Evolutionary conservation across 2,113 vertebrate species (phyloP).

Genomic region (Maccullochella peelii): DNA sequence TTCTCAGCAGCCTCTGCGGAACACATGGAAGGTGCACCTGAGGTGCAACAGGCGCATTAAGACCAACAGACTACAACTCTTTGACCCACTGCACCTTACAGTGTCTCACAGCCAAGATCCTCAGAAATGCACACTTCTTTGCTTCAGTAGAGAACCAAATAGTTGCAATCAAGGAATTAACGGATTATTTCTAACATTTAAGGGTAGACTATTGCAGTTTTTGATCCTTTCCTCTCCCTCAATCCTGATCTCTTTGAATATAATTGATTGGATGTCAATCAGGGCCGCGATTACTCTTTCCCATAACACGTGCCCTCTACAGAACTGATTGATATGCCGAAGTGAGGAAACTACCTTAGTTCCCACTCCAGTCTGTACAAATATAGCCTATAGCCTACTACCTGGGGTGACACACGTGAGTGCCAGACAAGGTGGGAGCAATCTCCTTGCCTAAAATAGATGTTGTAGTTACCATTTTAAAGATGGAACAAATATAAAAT

Average conservation of each 20-base stretch:
- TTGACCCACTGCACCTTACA: background rate
- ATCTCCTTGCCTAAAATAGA: background rate
- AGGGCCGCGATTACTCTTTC: background rate
- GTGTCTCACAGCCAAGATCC: background rate
- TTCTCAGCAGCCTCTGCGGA: slow-evolving; percentile 19
- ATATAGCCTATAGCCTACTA: slow-evolving; percentile 1
- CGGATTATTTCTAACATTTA: background rate
- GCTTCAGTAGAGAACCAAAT: background rate
- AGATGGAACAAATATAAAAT: background rate
- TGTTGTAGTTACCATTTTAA: background rate
- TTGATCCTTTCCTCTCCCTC: background rate
- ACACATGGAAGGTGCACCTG: slow-evolving; percentile 23
- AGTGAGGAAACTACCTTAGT: background rate
- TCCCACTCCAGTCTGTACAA: background rate
- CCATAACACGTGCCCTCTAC: background rate
- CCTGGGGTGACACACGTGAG: background rate
- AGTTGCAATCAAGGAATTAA: background rate
- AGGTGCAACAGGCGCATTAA: slow-evolving; percentile 51
- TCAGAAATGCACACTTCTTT: background rate
- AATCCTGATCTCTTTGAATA: background rate
- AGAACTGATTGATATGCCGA: background rate
- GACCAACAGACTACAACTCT: slow-evolving; percentile 2
- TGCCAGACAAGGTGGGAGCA: background rate
- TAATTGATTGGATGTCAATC: background rate
- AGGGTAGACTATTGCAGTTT: background rate